Evolutionary conservation across 23 tunicate genomes (phyloP), one percentile per base, ranked within the genome.

Genomic region (Clavelina lepadiformis): DNA sequence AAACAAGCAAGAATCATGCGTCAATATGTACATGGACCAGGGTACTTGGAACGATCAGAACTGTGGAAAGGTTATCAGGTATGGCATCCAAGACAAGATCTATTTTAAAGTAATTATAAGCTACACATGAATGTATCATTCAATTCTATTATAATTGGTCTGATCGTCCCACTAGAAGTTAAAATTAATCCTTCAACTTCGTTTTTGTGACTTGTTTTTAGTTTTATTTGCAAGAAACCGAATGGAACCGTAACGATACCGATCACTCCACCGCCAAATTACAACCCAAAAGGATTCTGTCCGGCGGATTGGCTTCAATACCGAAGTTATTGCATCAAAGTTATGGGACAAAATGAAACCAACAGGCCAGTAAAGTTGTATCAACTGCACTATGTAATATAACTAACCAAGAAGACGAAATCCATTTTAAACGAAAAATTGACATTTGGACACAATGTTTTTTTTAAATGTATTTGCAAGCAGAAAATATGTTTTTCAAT

Each of bases 1-100:
- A 23, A 82, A 89, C 70, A 81, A 78, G 35, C 97, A 89, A 56
- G 97, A 89, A 57, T 44, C 76, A 33, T 89, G 97, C 46, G 83
- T 67, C 19, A 26, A 63, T 19, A 52, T 89, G 33, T 63, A 75
- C 58, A 51, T 38, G 31, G 33, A 31, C 6, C 45, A 69, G 11
- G 97, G 89, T 0, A 19, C 29, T 32, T 89, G 97, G 97, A 89
- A 75, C 52, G 97, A 89, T 58, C 52, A 28, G 27, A 89, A 89
- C 35, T 89, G 97, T 46, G 97, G 97, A 4, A 54, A 51, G 37
- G 58, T 44, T 30, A 32, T 33, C 61, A 78, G 89, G 97, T 89
- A 49, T 31, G 19, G 28, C 29, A 54, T 7, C 50, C 18, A n/a
- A n/a, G n/a, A n/a, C n/a, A n/a, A n/a, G n/a, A n/a, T n/a, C n/a